Base-by-base conservation (phyloP, 2,113 vertebrate genomes). In the Lutjanus erythropterus region DNA sequence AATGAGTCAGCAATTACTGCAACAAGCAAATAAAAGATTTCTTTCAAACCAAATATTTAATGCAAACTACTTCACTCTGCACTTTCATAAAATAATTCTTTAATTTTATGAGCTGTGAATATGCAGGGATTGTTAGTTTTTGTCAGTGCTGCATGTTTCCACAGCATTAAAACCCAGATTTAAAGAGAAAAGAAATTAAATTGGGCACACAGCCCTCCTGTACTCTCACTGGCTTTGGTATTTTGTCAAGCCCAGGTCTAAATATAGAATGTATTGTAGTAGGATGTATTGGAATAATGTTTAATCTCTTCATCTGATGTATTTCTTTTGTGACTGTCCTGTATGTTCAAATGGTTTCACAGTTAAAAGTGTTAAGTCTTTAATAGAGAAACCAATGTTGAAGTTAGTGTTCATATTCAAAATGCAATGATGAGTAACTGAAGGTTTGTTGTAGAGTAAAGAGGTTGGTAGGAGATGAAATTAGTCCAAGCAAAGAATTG, bases 301-400 rank as follows among this genome's bases (percentile, higher is more conserved):
- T 74, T 65, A 29, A 37, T 65, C 15, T 76, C 60, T 21, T 74
- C 41, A 23, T 27, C 29, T 62, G 41, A 58, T 74, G 27, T 42
- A 41, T 52, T 53, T 49, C 37, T 41, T 60, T 70, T 60, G 44
- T 58, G 14, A 31, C 6, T 23, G 9, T 18, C 21, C 9, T 19
- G 23, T 25, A 15, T 46, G 37, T 49, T 42, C 4, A 29, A 60
- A 15, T 37, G 15, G 9, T 37, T 67, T 60, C 49, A 52, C 3
- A 27, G 50, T 33, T 3, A 6, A 41, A 41, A 53, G 59, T 74
- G 15, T 61, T 12, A 71, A 58, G 61, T 18, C 21, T 19, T 60
- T 67, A 18, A 49, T n/a, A 56, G 55, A 67, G 3, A 83, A 75
- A 61, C 15, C 23, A 62, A 10, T 62, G 42, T 61, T 0, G 12